Evolutionary conservation across 2,113 vertebrate genomes (phyloP).

Genomic region (Nycticebus coucang): DNA sequence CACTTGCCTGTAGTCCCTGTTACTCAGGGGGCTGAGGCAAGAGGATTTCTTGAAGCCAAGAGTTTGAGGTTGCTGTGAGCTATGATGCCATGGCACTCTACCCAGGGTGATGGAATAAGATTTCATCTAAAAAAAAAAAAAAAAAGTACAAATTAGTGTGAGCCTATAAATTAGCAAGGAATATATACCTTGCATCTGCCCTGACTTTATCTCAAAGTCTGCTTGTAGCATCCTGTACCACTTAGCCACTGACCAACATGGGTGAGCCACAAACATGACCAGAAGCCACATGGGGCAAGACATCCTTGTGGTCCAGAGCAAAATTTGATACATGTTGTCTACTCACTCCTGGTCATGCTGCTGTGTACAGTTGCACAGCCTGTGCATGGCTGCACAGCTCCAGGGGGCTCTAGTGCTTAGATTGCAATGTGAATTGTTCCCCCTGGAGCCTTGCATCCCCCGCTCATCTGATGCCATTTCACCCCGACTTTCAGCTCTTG

Average conservation of each 20-base stretch:
- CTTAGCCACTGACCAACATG: not conserved
- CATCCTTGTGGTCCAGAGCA: not conserved
- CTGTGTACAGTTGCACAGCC: not conserved
- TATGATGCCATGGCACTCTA: too few species aligned
- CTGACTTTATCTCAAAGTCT: not conserved
- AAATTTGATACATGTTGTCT: not conserved
- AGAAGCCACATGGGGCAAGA: too few species aligned
- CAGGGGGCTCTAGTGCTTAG: not conserved
- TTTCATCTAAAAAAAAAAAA: too few species aligned
- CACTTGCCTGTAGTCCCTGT: too few species aligned
- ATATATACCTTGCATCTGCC: not conserved
- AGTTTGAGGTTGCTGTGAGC: too few species aligned
- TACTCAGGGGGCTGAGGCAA: too few species aligned
- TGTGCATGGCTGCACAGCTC: not conserved
- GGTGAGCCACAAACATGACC: not conserved
- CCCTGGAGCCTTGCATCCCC: not conserved
- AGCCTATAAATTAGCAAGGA: not conserved
- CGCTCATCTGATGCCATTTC: not conserved
- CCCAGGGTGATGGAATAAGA: too few species aligned
- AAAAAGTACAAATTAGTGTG: not conserved
- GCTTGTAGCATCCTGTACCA: not conserved
- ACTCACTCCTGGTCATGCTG: not conserved
- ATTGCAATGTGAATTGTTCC: not conserved
- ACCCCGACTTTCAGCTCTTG: not conserved
- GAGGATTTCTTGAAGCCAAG: too few species aligned